A percentile compares a stretch with the other conserved stretches of the same genome.
phyloP scores from a whole-genome alignment of 2,113 vertebrate genomes.

The Takifugu flavidus region DNA sequence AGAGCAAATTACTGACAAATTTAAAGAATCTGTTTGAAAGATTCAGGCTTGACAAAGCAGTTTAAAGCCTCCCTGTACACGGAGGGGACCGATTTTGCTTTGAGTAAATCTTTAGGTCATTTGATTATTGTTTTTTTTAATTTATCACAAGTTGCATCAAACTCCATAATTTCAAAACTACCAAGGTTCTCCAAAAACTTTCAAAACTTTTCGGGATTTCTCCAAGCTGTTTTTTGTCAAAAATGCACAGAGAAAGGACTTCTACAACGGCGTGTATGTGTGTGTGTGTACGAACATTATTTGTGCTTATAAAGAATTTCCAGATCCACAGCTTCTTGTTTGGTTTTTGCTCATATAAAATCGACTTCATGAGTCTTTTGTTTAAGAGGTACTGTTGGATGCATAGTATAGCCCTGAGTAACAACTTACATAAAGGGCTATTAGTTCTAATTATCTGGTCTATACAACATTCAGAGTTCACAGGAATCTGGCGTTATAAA shows the following conservation, averaged over 20 bases:
- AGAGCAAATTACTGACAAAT: slow-evolving; percentile 3
- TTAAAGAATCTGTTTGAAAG: background rate
- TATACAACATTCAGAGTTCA: slow-evolving; percentile 25
- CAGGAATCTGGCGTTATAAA: slow-evolving; percentile 22
- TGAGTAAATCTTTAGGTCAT: too few relatives aligned
- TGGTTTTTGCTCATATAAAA: slow-evolving; percentile 27
- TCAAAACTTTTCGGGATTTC: background rate
- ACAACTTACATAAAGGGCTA: slow-evolving; percentile 36
- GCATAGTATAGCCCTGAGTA: slow-evolving; percentile 59
- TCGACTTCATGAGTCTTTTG: slow-evolving; percentile 2
- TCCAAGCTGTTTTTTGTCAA: slow-evolving; percentile 12
- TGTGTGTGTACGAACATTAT: slow-evolving; percentile 21
- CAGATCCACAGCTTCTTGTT: slow-evolving; percentile 37
- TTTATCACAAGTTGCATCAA: too few relatives aligned
- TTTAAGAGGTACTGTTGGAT: slow-evolving; percentile 43
- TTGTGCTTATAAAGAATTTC: slow-evolving; percentile 42
- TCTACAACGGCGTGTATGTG: slow-evolving; percentile 9
- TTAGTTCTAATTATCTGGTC: slow-evolving; percentile 25
- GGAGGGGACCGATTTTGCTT: too few relatives aligned
- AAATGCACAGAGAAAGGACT: slow-evolving; percentile 29
- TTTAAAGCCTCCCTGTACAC: background rate
- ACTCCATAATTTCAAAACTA: background rate
- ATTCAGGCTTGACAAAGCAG: background rate
- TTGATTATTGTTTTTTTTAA: too few relatives aligned
- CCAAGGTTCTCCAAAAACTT: background rate